A percentile compares a stretch with the other conserved stretches of the same genome.
Evolutionary conservation across 1,140 invertebrate genomes (phyloP).

Genomic region (Luehdorfia chinensis): DNA sequence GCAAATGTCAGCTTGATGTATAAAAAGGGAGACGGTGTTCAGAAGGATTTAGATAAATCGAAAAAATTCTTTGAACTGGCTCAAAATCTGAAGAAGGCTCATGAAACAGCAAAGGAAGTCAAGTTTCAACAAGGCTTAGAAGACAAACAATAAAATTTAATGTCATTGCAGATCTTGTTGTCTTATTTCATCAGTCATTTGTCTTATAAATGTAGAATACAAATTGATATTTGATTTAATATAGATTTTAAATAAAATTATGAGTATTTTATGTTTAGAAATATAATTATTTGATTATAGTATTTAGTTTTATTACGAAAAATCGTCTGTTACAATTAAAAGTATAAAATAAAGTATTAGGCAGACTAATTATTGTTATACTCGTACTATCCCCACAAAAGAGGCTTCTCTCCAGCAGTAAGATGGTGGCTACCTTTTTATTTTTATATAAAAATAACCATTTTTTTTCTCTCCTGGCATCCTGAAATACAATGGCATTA

Average conservation of each 20-base stretch:
- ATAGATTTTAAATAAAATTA: not conserved
- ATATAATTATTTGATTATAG: not conserved
- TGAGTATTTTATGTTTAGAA: conserved; percentile 6
- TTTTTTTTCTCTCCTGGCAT: too few species aligned
- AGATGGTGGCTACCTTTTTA: too few species aligned
- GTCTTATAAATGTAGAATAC: not conserved
- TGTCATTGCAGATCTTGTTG: not conserved
- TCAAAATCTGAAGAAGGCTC: conserved; percentile 82
- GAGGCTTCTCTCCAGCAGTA: too few species aligned
- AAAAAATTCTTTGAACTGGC: conserved; percentile 85
- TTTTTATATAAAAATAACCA: too few species aligned
- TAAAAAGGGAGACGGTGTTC: conserved; percentile 83
- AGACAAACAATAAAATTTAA: conserved; percentile 27
- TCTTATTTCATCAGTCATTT: not conserved
- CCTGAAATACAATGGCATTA: too few species aligned
- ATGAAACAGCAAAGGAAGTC: conserved; percentile 78
- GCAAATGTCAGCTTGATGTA: conserved; percentile 93
- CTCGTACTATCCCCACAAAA: too few species aligned
- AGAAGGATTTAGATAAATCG: conserved; percentile 83
- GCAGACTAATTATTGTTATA: too few species aligned
- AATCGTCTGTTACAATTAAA: too few species aligned
- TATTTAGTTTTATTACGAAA: conserved; percentile 11
- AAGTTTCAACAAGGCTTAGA: conserved; percentile 83
- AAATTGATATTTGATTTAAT: not conserved
- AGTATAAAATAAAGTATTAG: too few species aligned